Evolutionary conservation across 2,797 vertebrate genomes (phyloP).

Genomic region (Bucorvus abyssinicus): DNA sequence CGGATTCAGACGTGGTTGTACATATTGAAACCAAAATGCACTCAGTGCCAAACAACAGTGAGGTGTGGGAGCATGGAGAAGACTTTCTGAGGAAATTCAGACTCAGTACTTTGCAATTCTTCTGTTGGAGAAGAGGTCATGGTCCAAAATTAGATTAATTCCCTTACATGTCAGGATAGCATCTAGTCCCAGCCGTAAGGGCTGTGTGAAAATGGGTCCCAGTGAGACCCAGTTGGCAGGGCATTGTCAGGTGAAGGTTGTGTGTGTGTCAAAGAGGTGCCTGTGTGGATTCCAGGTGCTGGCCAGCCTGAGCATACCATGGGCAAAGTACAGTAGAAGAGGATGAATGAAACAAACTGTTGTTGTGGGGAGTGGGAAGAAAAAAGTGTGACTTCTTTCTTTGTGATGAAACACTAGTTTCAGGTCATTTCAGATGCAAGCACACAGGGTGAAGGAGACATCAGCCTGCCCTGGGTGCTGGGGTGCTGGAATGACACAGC

Average conservation of each 20-base stretch:
- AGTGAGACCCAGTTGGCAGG: not conserved
- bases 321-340: not conserved
- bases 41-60: not conserved
- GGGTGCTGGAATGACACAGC: accelerated
- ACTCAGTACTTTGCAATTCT: not conserved
- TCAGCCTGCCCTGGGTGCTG: not conserved
- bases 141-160: not conserved
- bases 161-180: not conserved
- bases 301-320: not conserved
- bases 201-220: not conserved
- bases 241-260: accelerated
- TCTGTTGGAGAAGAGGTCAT: not conserved
- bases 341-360: not conserved
- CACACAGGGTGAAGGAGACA: accelerated
- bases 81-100: not conserved
- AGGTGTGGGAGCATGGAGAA: not conserved
- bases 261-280: not conserved
- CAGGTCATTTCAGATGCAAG: not conserved
- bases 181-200: not conserved
- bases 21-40: not conserved
- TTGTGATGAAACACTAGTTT: not conserved
- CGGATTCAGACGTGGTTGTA: not conserved
- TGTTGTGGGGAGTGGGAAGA: accelerated
- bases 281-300: accelerated
- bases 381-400: not conserved